Evolutionary conservation across 2,797 vertebrate genomes (phyloP).

Genomic region (Sebastes baramenuke): DNA sequence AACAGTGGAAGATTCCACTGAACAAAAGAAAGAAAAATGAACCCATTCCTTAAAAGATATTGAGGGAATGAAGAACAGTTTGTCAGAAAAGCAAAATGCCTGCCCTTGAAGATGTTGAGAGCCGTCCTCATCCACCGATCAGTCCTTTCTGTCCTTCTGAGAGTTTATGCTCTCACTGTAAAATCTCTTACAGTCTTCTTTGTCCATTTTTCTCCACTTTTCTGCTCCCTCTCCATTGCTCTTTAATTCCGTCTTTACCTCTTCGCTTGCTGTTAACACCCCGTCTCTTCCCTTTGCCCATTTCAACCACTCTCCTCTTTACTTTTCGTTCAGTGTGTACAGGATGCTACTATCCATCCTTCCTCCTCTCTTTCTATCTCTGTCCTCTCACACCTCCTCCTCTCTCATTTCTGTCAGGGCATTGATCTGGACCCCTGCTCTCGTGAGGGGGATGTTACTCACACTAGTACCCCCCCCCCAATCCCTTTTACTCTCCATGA

Average conservation of each 20-base stretch:
- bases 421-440: slow-evolving; percentile 45
- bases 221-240: slow-evolving; percentile 8
- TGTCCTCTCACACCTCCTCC: slow-evolving; percentile 20
- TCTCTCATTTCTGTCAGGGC: slow-evolving; percentile 36
- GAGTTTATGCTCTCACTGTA: neutral
- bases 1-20: neutral
- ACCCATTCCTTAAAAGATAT: neutral
- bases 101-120: slow-evolving; percentile 3
- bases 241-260: slow-evolving; percentile 14
- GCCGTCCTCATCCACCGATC: neutral
- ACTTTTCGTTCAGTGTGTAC: slow-evolving; percentile 1
- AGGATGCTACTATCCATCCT: slow-evolving; percentile 1
- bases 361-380: neutral
- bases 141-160: slow-evolving; percentile 4
- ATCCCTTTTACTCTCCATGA: neutral
- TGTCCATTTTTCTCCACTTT: slow-evolving; percentile 24
- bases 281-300: neutral
- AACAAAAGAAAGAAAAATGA: slow-evolving; percentile 27
- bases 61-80: slow-evolving; percentile 16
- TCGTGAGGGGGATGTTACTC: slow-evolving; percentile 25
- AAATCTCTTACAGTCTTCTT: slow-evolving; percentile 14
- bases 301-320: slow-evolving; percentile 12
- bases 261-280: slow-evolving; percentile 3
- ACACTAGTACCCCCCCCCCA: neutral
- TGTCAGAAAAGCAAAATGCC: slow-evolving; percentile 9